These are phyloP conservation scores for Colostygia pectinataria DNA, from an alignment of 2,888 invertebrate genomes.

Conservation along the genomic window DNA sequence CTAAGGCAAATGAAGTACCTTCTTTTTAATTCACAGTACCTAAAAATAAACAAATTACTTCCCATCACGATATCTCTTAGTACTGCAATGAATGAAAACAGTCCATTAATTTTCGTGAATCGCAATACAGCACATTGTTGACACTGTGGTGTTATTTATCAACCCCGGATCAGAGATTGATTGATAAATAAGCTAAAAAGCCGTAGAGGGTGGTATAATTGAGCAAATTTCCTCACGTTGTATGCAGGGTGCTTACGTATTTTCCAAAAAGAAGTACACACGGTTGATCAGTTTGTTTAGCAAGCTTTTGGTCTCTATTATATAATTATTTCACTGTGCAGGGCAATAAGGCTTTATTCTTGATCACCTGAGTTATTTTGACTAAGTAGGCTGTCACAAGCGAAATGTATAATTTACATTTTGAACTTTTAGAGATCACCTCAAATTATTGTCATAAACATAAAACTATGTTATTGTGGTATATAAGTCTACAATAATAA, in stretches of 20 bases:
- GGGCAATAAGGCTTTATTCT: too few relatives aligned
- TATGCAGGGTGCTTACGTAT: constrained; percentile 58
- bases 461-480: too few relatives aligned
- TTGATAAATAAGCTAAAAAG: constrained; percentile 80
- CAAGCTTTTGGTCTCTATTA: too few relatives aligned
- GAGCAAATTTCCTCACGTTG: constrained; percentile 74
- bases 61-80: constrained; percentile 16
- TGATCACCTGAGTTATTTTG: too few relatives aligned
- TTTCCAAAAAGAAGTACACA: constrained; percentile 54
- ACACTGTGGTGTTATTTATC: constrained; percentile 66
- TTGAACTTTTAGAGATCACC: too few relatives aligned
- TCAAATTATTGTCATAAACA: too few relatives aligned
- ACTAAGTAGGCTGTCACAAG: too few relatives aligned
- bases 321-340: too few relatives aligned
- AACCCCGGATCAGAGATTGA: constrained; percentile 71
- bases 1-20: too few relatives aligned
- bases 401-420: too few relatives aligned
- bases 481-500: too few relatives aligned
- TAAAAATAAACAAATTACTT: constrained; percentile 11
- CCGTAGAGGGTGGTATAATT: constrained; percentile 72
- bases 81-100: constrained; percentile 34
- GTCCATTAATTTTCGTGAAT: constrained; percentile 62
- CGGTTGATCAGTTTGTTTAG: constrained; percentile 1
- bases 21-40: too few relatives aligned
- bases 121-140: constrained; percentile 45